Percentiles rank a stretch among this genome's conserved stretches.
Evolutionary conservation across 2,888 invertebrate species (phyloP).

Genomic region (Steinernema scapterisci): DNA sequence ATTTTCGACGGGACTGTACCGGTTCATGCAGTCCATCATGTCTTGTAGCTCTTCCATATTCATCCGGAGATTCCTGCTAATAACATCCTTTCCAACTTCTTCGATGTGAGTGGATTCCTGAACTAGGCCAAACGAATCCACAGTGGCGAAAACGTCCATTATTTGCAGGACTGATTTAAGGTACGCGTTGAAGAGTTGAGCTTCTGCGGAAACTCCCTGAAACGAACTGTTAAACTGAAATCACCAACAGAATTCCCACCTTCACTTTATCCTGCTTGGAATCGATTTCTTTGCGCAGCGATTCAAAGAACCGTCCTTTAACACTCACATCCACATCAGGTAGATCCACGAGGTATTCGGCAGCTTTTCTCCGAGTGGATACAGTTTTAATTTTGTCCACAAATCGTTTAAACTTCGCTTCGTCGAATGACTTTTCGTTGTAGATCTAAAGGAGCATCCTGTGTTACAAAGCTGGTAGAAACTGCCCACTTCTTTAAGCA

Average conservation of each 20-base stretch:
- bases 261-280: neutral
- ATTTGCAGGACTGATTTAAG: slow-evolving; percentile 8
- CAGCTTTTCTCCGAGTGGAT: neutral
- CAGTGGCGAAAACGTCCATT: slow-evolving; percentile 20
- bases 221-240: neutral
- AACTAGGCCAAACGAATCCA: neutral
- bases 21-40: slow-evolving; percentile 26
- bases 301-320: neutral
- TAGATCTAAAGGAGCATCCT: neutral
- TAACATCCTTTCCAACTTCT: neutral
- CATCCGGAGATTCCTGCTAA: neutral
- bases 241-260: neutral
- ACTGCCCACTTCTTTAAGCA: slow-evolving; percentile 45
- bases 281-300: neutral
- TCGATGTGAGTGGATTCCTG: neutral
- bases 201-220: slow-evolving; percentile 22
- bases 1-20: neutral
- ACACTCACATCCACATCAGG: neutral
- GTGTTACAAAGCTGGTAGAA: neutral
- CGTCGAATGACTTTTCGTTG: neutral
- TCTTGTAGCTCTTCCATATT: neutral
- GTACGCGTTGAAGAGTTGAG: neutral
- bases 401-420: neutral
- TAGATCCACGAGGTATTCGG: slow-evolving; percentile 1
- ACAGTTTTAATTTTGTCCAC: slow-evolving; percentile 31